A percentile compares a stretch with the other conserved stretches of the same genome.
Evolutionary conservation across 2,888 invertebrate genomes (phyloP).

Genomic region (Napeogenes inachia): DNA sequence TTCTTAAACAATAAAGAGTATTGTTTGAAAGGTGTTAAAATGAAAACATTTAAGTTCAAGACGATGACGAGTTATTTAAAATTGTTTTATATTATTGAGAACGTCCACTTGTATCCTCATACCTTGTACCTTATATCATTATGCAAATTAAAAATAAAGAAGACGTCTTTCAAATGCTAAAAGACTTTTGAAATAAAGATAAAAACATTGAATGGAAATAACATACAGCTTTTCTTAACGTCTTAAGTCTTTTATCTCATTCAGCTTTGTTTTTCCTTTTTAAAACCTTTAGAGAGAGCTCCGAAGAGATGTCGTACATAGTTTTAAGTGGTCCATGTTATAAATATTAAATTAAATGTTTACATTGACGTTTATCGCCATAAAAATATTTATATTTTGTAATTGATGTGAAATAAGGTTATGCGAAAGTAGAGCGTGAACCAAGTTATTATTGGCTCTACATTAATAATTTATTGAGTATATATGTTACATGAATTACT

Average conservation of each 20-base stretch:
- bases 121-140: constrained; percentile 4
- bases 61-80: background rate
- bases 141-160: constrained; percentile 8
- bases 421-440: no score
- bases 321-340: no score
- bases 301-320: background rate
- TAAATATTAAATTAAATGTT: no score
- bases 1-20: background rate
- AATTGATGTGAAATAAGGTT: no score
- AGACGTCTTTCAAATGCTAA: constrained; percentile 1
- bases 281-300: background rate
- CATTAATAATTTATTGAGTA: no score
- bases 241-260: constrained; percentile 4
- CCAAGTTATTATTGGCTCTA: no score
- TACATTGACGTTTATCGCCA: no score
- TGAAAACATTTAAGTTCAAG: background rate
- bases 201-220: constrained; percentile 5
- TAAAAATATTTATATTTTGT: no score
- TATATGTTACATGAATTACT: no score
- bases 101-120: background rate
- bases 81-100: constrained; percentile 4
- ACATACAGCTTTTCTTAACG: background rate
- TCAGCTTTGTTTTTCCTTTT: background rate
- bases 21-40: constrained; percentile 1
- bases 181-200: background rate